Evolutionary conservation across 2,797 vertebrate species (phyloP), one percentile per base, ranked within the genome.

Genomic region (Sebastes diploproa): DNA sequence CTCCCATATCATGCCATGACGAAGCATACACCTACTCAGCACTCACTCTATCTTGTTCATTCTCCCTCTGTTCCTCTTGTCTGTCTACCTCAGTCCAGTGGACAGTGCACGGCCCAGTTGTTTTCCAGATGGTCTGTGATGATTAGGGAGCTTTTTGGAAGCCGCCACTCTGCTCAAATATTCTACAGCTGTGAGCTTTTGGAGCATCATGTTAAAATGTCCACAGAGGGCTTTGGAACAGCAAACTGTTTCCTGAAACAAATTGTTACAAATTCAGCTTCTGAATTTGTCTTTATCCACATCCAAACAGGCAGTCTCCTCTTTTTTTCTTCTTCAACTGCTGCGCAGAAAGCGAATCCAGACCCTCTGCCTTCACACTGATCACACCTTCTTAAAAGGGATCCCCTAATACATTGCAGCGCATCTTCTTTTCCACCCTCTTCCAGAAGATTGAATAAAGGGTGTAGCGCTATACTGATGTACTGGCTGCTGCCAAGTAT

Each of bases 101-200:
- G 88, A 86, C 84, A 66, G 82, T 74, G 74, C 83, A 82, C 4
- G 42, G 84, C 79, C 85, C 90, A 87, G 86, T 94, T 92, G 91
- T 89, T 93, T 88, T 82, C 86, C 93, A 93, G 92, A 94, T 93
- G 92, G 89, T 90, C 88, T 74, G 74, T 72, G 80, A 84, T 92
- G 91, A 94, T 93, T 88, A 86, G 88, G 75, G 66, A 72, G 87
- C 84, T 87, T 88, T 50, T 94, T 92, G 92, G 90, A 94, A 91
- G 87, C 82, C 42, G 68, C 83, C 91, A 72, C 85, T 93, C 87
- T 66, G 83, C 86, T 83, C 77, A 87, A 90, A 92, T 86, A 72
- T 87, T 86, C 58, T 81, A 85, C 92, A 94, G 90, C 91, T 93
- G 91, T 77, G 84, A 92, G 84, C 84, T 86, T 70, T 81, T 87